phyloP scores from a whole-genome alignment of 2,113 vertebrate species.

The Saccopteryx bilineata region DNA sequence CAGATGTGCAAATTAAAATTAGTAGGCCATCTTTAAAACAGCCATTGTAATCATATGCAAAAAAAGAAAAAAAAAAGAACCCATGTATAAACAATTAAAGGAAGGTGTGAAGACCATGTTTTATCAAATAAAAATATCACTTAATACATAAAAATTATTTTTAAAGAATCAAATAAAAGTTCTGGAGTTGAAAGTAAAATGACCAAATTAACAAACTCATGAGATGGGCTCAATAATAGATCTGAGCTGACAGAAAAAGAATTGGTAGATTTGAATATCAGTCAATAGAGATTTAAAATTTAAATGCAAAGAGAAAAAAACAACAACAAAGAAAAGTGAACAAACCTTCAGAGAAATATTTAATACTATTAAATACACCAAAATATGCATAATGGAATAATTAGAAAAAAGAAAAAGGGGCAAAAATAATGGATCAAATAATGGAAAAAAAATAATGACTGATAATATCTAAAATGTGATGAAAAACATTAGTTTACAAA shows the following conservation, averaged over 20 bases:
- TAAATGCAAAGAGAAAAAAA: background rate
- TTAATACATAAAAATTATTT: background rate
- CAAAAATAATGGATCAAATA: background rate
- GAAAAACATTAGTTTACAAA: background rate
- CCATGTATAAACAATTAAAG: background rate
- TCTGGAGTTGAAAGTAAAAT: slow-evolving; percentile 4
- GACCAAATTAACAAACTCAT: background rate
- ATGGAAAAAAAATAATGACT: background rate
- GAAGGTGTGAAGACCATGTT: background rate
- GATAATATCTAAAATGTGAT: background rate
- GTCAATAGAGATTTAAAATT: background rate
- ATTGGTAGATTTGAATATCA: background rate
- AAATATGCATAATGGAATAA: background rate
- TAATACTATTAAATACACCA: background rate
- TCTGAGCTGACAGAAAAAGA: background rate
- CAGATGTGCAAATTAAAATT: background rate
- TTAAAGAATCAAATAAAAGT: background rate
- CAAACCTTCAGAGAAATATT: background rate
- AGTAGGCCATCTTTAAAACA: background rate
- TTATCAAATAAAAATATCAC: background rate
- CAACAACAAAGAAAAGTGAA: background rate
- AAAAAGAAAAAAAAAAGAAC: background rate
- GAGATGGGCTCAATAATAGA: background rate
- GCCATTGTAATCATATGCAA: background rate
- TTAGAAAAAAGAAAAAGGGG: background rate